These are phyloP conservation scores for Ceriagrion tenellum DNA, from an alignment of 2,888 invertebrate genomes.

Conservation along the genomic window DNA sequence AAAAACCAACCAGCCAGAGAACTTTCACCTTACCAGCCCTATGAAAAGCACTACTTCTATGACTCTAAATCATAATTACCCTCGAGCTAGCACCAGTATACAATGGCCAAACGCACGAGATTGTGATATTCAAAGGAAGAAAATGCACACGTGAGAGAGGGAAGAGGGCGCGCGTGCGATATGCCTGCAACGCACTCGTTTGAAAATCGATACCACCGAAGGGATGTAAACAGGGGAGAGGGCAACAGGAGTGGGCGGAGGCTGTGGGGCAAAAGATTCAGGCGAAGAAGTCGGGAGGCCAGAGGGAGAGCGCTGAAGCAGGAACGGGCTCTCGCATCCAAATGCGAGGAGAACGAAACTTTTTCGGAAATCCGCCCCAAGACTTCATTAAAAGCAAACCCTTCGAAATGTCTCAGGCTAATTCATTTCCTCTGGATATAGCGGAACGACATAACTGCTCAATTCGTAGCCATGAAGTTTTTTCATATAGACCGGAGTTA, in stretches of 20 bases:
- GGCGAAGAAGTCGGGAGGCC: not conserved
- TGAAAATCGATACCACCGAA: conserved; percentile 52
- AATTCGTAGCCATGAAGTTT: not conserved
- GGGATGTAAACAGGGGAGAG: conserved; percentile 49
- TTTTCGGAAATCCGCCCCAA: not conserved
- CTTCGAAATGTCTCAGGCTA: not conserved
- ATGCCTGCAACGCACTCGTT: not conserved
- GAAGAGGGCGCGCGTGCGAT: not conserved
- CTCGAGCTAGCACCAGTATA: too few species aligned
- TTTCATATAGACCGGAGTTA: too few species aligned
- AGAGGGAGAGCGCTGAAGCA: not conserved
- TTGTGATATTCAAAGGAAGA: not conserved
- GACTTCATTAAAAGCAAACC: not conserved
- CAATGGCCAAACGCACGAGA: too few species aligned
- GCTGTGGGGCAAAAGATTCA: not conserved
- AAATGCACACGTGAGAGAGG: not conserved
- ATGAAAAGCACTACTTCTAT: too few species aligned
- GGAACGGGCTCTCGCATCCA: not conserved
- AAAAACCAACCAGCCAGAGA: too few species aligned
- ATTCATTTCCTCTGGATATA: not conserved
- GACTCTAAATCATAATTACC: too few species aligned
- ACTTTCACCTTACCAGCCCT: too few species aligned
- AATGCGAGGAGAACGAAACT: not conserved
- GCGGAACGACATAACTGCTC: not conserved
- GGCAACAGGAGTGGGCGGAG: not conserved